phyloP scores from a whole-genome alignment of 2,113 vertebrate genomes.

The Nanger granti region DNA sequence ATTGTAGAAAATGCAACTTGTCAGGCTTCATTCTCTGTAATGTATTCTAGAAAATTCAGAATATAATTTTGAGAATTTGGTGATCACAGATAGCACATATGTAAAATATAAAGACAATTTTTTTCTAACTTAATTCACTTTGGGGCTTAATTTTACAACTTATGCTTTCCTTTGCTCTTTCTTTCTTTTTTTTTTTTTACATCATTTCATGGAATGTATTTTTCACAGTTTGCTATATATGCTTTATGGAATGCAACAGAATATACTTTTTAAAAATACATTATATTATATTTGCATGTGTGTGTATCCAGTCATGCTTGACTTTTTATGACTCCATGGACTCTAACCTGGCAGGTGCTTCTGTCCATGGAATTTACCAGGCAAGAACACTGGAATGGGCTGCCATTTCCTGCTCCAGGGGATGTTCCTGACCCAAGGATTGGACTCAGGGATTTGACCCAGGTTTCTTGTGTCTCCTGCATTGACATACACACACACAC shows the following conservation, averaged over 20 bases:
- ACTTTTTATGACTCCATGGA: not conserved
- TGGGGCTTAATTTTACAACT: not conserved
- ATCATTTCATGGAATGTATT: not conserved
- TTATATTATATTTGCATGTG: not conserved
- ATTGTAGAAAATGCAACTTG: not conserved
- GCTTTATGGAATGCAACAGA: not conserved
- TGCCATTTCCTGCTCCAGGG: not conserved
- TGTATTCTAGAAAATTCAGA: not conserved
- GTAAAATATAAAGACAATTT: not conserved
- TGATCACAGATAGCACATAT: not conserved
- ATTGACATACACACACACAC: not conserved
- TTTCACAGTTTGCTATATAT: not conserved
- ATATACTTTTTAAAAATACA: not conserved
- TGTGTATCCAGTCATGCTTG: not conserved
- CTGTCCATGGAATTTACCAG: not conserved
- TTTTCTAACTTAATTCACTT: not conserved
- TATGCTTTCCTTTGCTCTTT: not conserved
- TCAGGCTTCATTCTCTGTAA: not conserved
- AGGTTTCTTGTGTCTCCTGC: not conserved
- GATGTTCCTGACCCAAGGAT: not conserved
- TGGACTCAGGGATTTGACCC: not conserved
- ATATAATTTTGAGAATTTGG: not conserved
- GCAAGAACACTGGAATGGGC: not conserved
- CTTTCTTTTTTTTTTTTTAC: not conserved
- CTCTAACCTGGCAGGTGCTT: not conserved